Evolutionary conservation across 1,140 invertebrate genomes (phyloP).

Genomic region (Mercenaria mercenaria): DNA sequence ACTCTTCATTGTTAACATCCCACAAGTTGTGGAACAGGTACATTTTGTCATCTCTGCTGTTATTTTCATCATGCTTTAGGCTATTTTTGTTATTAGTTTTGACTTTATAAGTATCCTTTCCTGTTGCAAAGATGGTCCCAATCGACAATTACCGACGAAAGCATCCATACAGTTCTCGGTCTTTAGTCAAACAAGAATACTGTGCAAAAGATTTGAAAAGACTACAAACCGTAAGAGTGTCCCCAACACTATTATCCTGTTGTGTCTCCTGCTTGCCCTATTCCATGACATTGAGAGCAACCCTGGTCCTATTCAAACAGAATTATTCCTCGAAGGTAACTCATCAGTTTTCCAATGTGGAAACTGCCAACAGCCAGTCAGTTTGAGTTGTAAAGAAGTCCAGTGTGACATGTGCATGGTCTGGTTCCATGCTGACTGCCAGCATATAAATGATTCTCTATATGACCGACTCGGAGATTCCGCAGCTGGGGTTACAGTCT

Average conservation of each 20-base stretch:
- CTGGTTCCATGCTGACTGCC: conserved; percentile 25
- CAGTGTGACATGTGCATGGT: conserved; percentile 20
- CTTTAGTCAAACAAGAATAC: too few species aligned
- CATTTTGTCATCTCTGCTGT: too few species aligned
- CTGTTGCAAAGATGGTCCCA: too few species aligned
- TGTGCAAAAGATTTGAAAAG: too few species aligned
- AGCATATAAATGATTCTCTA: conserved; percentile 23
- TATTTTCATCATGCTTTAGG: too few species aligned
- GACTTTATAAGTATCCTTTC: too few species aligned
- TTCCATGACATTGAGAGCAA: not conserved
- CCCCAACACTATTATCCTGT: not conserved
- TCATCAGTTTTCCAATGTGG: conserved; percentile 27
- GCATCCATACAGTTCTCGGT: too few species aligned
- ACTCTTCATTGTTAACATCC: too few species aligned
- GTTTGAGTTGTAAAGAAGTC: not conserved
- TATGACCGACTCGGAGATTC: conserved; percentile 34
- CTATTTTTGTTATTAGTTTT: too few species aligned
- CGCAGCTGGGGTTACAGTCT: conserved; percentile 4
- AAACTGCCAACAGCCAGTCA: conserved; percentile 30
- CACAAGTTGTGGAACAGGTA: too few species aligned
- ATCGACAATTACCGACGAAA: too few species aligned
- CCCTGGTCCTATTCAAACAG: conserved; percentile 14
- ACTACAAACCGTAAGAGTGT: conserved; percentile 13
- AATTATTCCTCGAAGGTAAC: not conserved
- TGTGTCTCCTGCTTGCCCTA: not conserved